A percentile compares a stretch with the other conserved stretches of the same genome.
Conservation (phyloP, 2,113 vertebrate species). For the Lampris megalopsis region DNA sequence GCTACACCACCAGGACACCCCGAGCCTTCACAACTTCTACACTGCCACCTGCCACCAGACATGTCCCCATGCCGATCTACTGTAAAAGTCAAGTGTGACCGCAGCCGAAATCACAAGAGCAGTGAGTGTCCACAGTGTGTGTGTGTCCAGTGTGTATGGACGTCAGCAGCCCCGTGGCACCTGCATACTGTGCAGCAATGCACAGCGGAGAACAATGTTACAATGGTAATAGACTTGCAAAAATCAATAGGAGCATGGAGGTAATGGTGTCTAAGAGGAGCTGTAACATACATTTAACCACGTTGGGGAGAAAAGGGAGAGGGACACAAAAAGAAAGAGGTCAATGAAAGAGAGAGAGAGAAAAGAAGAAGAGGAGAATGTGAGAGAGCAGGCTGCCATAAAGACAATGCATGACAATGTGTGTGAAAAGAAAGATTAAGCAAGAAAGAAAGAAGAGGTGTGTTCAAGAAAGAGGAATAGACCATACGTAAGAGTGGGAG, state of each 20-base stretch:
- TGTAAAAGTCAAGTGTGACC: slow-evolving; percentile 7
- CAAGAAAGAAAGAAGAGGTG: background rate
- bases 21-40: no score
- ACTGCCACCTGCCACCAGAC: background rate
- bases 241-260: slow-evolving; percentile 58
- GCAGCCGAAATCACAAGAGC: background rate
- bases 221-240: slow-evolving; percentile 53
- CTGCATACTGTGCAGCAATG: slow-evolving; percentile 24
- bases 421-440: background rate
- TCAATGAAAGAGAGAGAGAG: background rate
- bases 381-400: background rate
- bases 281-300: slow-evolving; percentile 3
- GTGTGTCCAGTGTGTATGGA: slow-evolving; percentile 19
- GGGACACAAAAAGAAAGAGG: no score
- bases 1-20: no score
- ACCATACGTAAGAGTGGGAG: background rate
- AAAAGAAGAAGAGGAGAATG: background rate
- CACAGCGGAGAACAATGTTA: slow-evolving; percentile 22
- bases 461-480: background rate
- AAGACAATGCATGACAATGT: background rate
- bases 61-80: background rate
- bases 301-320: background rate
- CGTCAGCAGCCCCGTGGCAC: slow-evolving; percentile 5
- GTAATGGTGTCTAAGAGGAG: slow-evolving; percentile 12
- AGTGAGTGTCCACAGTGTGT: no score